Base-by-base conservation (phyloP, 2,113 vertebrate genomes). In the Tachysurus vachellii region DNA sequence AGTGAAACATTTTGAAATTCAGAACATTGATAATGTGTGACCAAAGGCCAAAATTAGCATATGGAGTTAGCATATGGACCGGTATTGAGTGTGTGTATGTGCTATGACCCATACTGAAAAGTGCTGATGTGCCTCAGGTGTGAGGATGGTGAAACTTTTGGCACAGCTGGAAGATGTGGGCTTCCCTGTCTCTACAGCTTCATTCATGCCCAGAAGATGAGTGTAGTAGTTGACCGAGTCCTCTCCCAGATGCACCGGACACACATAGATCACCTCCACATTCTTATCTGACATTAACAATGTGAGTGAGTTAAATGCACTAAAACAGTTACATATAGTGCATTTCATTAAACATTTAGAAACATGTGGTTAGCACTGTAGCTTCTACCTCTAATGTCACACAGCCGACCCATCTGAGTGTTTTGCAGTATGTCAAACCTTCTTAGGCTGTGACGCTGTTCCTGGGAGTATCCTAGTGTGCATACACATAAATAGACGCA, bases 211-310 rank as follows among this genome's bases (percentile, higher is more conserved):
- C 92, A 97, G 93, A 88, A 99, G 94, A 89, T 93, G 95, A 91
- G 93, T 83, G 93, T 98, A 98, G 94, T 97, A 98, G 42, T 94
- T 93, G 92, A 93, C 89, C 50, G 97, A 91, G 83, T 97, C 96
- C 0, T 97, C 95, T 56, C 92, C 95, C 93, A 97, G 92, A 61
- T 86, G 88, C 88, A 95, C 90, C 57, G 96, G 95, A 92, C 96
- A 96, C 91, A 98, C 91, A 90, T 97, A 98, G 96, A 98, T 97
- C 93, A 98, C 96, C 2, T 96, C 95, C 88, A 98, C 95, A 0
- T 97, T 97, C 93, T 94, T 91, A 95, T 98, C 97, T 99, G 87
- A 57, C 8, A n/a, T 26, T 26, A 75, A 42, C 53, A 75, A 28
- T 28, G 17, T 68, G 26, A n/a, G 28, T 53, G n/a, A 54, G 21